phyloP scores from a whole-genome alignment of 2,888 invertebrate species.

The Choristoneura rosaceana region DNA sequence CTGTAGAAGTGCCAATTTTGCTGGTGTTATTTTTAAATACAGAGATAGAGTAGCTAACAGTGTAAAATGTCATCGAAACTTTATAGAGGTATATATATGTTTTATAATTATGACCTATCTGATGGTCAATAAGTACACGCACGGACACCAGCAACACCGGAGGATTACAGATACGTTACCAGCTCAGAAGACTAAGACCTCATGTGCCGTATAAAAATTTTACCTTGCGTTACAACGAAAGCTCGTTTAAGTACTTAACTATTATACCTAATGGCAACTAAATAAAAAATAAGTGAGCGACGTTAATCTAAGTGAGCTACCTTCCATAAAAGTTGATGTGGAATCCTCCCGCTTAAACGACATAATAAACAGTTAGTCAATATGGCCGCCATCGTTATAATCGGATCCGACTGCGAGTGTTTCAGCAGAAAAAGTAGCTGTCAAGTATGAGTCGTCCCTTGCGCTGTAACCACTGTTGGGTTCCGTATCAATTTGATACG shows the following conservation, averaged over 20 bases:
- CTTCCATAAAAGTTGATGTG: conserved; percentile 5
- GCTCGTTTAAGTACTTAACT: too few relatives aligned
- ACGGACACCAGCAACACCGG: too few relatives aligned
- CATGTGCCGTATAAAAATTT: too few relatives aligned
- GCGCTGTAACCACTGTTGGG: background rate
- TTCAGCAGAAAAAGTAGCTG: conserved; percentile 3
- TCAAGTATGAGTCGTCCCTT: background rate
- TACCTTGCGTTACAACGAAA: too few relatives aligned
- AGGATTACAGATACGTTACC: too few relatives aligned
- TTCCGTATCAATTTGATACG: too few relatives aligned
- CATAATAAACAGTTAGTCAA: conserved; percentile 5
- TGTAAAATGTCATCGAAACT: too few relatives aligned
- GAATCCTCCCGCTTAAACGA: background rate
- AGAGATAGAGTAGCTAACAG: too few relatives aligned
- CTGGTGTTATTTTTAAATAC: background rate
- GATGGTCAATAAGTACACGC: too few relatives aligned
- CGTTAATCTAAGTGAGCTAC: background rate
- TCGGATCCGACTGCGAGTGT: conserved; percentile 6
- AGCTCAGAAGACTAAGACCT: too few relatives aligned
- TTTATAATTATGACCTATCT: too few relatives aligned
- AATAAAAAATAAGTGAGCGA: background rate
- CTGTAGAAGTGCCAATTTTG: background rate
- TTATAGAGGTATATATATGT: too few relatives aligned
- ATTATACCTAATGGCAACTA: background rate
- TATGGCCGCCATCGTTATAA: conserved; percentile 5